These are phyloP conservation scores for Alentia gelatinosa DNA, from an alignment of 2,888 invertebrate species.

Conservation along the genomic window DNA sequence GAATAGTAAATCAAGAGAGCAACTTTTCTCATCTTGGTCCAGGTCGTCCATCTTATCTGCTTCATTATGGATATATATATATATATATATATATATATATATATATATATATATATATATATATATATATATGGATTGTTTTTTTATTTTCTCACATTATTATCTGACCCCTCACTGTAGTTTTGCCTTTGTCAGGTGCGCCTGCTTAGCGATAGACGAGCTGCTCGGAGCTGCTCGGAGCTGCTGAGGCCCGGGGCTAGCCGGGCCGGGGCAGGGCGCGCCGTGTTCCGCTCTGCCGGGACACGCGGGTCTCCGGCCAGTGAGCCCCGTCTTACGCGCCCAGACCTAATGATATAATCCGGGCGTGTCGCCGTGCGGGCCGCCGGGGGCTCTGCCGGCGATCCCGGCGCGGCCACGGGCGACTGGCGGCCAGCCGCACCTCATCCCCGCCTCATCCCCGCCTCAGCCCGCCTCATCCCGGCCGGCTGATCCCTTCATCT, in stretches of 20 bases:
- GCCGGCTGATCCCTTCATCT: slow-evolving; percentile 20
- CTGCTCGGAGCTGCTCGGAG: not conserved
- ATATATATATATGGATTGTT: too few species aligned
- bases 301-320: not conserved
- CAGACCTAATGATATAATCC: slow-evolving; percentile 30
- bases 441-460: not conserved
- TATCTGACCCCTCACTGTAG: too few species aligned
- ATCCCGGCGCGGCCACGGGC: not conserved
- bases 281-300: too few species aligned
- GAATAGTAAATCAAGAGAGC: too few species aligned
- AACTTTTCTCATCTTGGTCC: too few species aligned
- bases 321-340: not conserved
- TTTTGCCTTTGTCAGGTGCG: too few species aligned
- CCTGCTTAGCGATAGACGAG: not conserved
- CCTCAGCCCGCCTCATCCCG: not conserved
- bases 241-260: not conserved
- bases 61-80: too few species aligned
- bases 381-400: not conserved
- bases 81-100: too few species aligned
- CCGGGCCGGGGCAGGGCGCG: too few species aligned
- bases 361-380: not conserved
- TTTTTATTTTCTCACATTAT: too few species aligned
- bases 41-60: too few species aligned
- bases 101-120: too few species aligned
- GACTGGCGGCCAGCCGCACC: not conserved